Conservation (phyloP, 1,140 invertebrate species). For the Plutomurus gul region DNA sequence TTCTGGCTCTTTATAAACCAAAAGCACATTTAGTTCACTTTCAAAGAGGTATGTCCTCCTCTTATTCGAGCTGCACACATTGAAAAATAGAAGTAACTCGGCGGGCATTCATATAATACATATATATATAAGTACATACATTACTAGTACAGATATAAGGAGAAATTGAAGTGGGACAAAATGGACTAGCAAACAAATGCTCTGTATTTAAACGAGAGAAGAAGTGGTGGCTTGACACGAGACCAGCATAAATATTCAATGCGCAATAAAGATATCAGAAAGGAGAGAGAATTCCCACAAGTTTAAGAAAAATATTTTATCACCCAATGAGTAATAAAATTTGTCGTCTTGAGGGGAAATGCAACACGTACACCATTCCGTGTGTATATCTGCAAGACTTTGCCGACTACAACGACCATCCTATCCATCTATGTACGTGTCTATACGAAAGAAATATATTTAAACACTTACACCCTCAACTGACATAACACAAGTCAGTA, state of each 20-base stretch:
- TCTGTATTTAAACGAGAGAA: constrained; percentile 7
- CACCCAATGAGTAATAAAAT: constrained; percentile 46
- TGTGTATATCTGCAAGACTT: too few relatives aligned
- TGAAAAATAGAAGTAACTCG: too few relatives aligned
- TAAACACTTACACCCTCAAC: too few relatives aligned
- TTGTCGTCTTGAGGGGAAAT: constrained; percentile 37
- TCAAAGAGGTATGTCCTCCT: too few relatives aligned
- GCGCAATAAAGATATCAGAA: constrained; percentile 30
- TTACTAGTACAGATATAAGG: neutral
- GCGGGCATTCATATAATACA: too few relatives aligned
- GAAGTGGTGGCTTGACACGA: constrained; percentile 31
- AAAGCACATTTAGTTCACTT: neutral
- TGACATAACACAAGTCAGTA: too few relatives aligned
- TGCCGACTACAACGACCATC: too few relatives aligned
- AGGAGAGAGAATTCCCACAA: constrained; percentile 18
- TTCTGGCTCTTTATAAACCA: neutral
- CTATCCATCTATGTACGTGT: too few relatives aligned
- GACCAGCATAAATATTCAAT: constrained; percentile 38
- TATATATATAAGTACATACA: neutral
- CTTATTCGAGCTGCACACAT: too few relatives aligned
- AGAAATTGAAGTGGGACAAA: constrained; percentile 25
- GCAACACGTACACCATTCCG: constrained; percentile 33
- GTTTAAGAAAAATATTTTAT: constrained; percentile 45
- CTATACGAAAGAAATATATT: too few relatives aligned
- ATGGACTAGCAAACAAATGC: constrained; percentile 20